Evolutionary conservation across 2,113 vertebrate species (phyloP), one percentile per base, ranked within the genome.

Genomic region (Notechis scutatus): DNA sequence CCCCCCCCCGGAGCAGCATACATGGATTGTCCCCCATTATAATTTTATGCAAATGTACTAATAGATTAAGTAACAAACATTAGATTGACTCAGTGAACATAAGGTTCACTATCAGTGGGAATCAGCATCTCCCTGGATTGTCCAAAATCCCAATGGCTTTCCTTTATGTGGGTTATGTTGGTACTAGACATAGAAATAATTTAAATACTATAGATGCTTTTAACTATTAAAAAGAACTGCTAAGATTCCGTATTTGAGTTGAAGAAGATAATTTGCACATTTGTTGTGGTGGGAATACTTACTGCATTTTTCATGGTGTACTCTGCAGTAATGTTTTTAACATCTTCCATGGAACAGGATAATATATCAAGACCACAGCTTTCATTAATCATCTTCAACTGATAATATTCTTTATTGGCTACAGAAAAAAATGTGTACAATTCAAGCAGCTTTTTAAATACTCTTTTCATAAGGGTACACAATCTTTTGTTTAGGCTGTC

Each of bases 331-430:
- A 98, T 97, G 18, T 97, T 97, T 96, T 98, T 98, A 0, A 99
- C 98, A 93, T 99, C 99, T 50, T 98, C 98, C 57, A 99, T 96
- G 0, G 98, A 99, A 94, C 98, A 99, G 42, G 98, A 98, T 0
- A 98, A 98, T 24, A 98, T 98, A 3, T 98, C 98, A 74, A 98
- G 93, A 15, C 98, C 96, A 56, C 98, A 98, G 94, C 96, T 97
- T 96, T 99, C 98, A 39, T 98, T 98, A 93, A 94, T 97, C 98
- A 98, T 98, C 90, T 98, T 96, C 95, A 99, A 95, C 93, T 99
- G 98, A 95, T 99, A 99, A 91, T 99, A 99, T 59, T 99, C 99
- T 93, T 99, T 99, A 93, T 98, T 99, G 39, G 99, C 99, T 99
- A 95, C 8, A 90, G 1, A 87, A 93, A 59, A 88, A 95, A 96